Evolutionary conservation across 2,888 invertebrate genomes (phyloP).

Genomic region (Pristionchus arcanus): DNA sequence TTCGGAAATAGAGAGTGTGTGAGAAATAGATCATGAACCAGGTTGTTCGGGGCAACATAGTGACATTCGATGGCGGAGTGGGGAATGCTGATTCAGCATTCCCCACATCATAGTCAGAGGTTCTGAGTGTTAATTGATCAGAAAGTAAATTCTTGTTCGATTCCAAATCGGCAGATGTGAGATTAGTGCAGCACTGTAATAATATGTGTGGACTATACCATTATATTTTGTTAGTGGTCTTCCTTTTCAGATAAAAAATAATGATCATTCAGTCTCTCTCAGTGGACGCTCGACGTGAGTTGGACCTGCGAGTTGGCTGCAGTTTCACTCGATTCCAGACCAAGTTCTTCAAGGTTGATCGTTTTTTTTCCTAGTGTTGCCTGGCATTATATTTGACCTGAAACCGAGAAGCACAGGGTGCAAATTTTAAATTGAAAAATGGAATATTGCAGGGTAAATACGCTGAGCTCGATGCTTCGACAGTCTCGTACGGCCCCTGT

Average conservation of each 20-base stretch:
- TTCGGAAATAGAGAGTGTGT: neutral
- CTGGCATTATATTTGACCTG: neutral
- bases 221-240: neutral
- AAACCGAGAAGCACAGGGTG: neutral
- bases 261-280: constrained; percentile 12
- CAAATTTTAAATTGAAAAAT: neutral
- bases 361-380: neutral
- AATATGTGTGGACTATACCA: neutral
- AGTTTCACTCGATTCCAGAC: constrained; percentile 99
- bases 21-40: neutral
- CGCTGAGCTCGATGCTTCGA: constrained; percentile 95
- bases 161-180: neutral
- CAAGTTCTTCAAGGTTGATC: constrained; percentile 69
- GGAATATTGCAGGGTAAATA: constrained; percentile 87
- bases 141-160: too few species aligned
- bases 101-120: too few species aligned
- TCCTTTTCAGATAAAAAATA: neutral
- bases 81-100: neutral
- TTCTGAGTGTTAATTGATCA: too few species aligned
- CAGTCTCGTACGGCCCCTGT: constrained; percentile 98
- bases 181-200: neutral
- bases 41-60: neutral
- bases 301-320: constrained; percentile 97
- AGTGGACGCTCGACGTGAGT: constrained; percentile 90
- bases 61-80: neutral